Percentiles rank a stretch among this genome's conserved stretches.
phyloP scores from a whole-genome alignment of 2,113 vertebrate genomes.

The Theristicus caerulescens region DNA sequence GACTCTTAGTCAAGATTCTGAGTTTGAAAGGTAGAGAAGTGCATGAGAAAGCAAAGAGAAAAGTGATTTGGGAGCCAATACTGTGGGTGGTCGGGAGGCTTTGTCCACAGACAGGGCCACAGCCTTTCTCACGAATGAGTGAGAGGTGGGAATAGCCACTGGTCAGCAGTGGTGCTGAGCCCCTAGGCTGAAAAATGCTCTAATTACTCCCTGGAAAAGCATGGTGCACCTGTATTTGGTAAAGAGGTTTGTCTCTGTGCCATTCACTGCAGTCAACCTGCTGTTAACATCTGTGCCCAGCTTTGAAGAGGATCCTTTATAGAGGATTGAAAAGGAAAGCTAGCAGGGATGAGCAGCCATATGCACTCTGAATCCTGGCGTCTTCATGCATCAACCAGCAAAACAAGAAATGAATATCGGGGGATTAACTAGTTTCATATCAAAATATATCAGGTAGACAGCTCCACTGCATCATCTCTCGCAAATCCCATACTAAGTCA shows the following conservation, averaged over 20 bases:
- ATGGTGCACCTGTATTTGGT: background rate
- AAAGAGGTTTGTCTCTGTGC: background rate
- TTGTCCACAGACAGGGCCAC: background rate
- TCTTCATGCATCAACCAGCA: background rate
- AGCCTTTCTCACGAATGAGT: background rate
- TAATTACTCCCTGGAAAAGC: background rate
- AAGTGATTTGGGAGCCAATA: background rate
- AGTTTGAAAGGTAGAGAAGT: background rate
- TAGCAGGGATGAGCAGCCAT: background rate
- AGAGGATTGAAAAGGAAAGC: background rate
- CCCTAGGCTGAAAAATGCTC: background rate
- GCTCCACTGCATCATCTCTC: background rate
- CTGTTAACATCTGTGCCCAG: background rate
- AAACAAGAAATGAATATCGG: background rate
- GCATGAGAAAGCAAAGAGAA: background rate
- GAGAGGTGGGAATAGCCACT: background rate
- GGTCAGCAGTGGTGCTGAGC: background rate
- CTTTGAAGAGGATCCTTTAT: background rate
- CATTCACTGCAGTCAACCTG: background rate
- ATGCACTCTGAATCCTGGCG: background rate
- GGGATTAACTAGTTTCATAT: background rate
- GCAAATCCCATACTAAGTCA: background rate
- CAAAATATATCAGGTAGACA: background rate
- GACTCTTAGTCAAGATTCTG: background rate
- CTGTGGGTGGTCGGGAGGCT: rapidly evolving